phyloP scores from a whole-genome alignment of 2,797 vertebrate genomes.

The Glyptemys insculpta region DNA sequence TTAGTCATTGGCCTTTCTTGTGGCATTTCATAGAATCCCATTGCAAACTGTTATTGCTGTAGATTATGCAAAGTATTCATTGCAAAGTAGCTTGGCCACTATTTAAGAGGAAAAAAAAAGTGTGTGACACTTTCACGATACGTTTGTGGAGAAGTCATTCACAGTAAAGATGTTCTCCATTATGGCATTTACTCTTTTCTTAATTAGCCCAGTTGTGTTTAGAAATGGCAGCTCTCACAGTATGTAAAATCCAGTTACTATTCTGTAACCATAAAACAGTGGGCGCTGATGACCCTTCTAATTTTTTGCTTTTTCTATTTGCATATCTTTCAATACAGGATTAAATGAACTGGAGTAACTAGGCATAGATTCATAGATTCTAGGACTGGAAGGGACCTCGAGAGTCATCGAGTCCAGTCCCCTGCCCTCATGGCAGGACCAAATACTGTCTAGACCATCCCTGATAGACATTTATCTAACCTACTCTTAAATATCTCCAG shows the following conservation, averaged over 20 bases:
- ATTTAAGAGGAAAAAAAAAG: neutral
- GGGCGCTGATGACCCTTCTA: conserved; percentile 16
- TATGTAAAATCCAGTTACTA: neutral
- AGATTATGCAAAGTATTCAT: neutral
- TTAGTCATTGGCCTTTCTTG: neutral
- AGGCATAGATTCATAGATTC: neutral
- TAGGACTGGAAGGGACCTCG: no score
- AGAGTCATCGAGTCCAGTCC: no score
- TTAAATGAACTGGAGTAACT: conserved; percentile 10
- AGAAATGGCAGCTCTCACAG: neutral
- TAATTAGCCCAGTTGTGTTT: conserved; percentile 15
- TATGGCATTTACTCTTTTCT: conserved; percentile 13
- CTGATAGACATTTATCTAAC: no score
- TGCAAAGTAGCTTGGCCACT: neutral
- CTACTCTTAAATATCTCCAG: no score
- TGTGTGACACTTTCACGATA: neutral
- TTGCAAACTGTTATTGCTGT: neutral
- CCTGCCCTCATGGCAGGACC: no score
- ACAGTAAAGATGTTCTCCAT: conserved; percentile 8
- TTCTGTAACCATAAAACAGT: neutral
- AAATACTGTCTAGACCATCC: no score
- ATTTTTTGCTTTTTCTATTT: neutral
- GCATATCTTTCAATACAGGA: conserved; percentile 21
- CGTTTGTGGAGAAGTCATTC: neutral
- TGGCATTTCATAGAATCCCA: neutral